Evolutionary conservation across 2,797 vertebrate species (phyloP).

Genomic region (Thripadectes ignobilis): DNA sequence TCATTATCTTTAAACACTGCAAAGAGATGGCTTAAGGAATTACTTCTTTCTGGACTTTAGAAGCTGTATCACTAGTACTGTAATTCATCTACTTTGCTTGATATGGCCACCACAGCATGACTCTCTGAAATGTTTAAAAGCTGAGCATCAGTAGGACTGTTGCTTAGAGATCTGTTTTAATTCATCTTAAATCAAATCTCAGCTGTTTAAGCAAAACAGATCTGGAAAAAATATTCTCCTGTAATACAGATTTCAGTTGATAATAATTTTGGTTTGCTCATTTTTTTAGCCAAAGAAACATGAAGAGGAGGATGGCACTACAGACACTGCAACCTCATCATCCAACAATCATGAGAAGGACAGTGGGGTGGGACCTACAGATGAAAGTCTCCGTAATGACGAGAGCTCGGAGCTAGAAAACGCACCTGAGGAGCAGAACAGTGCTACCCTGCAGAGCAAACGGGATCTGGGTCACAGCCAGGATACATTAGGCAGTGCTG

Average conservation of each 20-base stretch:
- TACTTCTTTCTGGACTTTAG: not conserved
- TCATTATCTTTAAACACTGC: conserved; percentile 22
- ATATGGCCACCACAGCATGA: not conserved
- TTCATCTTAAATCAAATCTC: not conserved
- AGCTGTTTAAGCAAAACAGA: conserved; percentile 14
- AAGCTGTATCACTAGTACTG: not conserved
- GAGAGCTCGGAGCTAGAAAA: conserved; percentile 89
- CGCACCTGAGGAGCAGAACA: conserved; percentile 81
- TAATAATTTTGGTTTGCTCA: conserved; percentile 26
- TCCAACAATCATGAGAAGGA: conserved; percentile 87
- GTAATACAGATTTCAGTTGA: not conserved
- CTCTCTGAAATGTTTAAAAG: conserved; percentile 3
- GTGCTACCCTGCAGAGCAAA: conserved; percentile 79
- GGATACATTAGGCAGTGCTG: conserved; percentile 72
- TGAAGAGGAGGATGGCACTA: conserved; percentile 88
- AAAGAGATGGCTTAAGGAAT: conserved; percentile 1
- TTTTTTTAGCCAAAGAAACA: conserved; percentile 80
- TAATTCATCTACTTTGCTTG: not conserved
- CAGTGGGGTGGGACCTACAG: conserved; percentile 81
- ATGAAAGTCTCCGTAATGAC: conserved; percentile 81
- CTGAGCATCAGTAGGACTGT: not conserved
- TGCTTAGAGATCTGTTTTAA: not conserved
- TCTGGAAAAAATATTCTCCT: not conserved
- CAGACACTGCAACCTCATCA: conserved; percentile 92
- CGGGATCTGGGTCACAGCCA: conserved; percentile 75